These are phyloP conservation scores for Drosophila tripunctata DNA, from an alignment of 2,888 invertebrate species.

Conservation along the genomic window DNA sequence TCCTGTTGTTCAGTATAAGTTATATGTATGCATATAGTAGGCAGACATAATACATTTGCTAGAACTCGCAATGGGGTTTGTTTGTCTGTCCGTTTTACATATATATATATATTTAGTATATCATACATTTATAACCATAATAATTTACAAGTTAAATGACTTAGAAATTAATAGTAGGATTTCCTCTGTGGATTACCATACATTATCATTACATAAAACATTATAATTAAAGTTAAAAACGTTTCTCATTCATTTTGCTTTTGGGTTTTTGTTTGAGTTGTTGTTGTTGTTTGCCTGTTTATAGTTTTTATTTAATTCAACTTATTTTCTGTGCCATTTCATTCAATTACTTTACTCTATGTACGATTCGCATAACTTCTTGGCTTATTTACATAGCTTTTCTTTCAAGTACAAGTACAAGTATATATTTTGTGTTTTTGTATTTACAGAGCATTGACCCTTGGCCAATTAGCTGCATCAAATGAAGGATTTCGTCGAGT, in stretches of 20 bases:
- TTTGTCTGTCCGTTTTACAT: slow-evolving; percentile 25
- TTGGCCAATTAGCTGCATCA: slow-evolving; percentile 53
- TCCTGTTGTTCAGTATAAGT: slow-evolving; percentile 49
- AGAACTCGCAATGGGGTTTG: slow-evolving; percentile 12
- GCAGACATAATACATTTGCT: slow-evolving; percentile 51
- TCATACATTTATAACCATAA: slow-evolving; percentile 77
- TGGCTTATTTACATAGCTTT: slow-evolving; percentile 71
- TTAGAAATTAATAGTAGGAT: slow-evolving; percentile 79
- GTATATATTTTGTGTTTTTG: slow-evolving; percentile 4
- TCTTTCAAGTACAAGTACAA: slow-evolving; percentile 45
- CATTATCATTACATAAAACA: slow-evolving; percentile 74
- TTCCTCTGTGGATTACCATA: slow-evolving; percentile 67
- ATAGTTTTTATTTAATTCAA: slow-evolving; percentile 19
- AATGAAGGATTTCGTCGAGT: slow-evolving; percentile 33
- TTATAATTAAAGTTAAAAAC: slow-evolving; percentile 78
- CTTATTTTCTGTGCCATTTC: slow-evolving; percentile 13
- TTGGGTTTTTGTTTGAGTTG: slow-evolving; percentile 8
- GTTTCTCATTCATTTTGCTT: slow-evolving; percentile 32
- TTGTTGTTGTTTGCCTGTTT: slow-evolving; percentile 11
- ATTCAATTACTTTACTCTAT: slow-evolving; percentile 7
- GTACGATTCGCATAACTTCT: slow-evolving; percentile 8
- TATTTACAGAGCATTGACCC: slow-evolving; percentile 71
- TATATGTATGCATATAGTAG: slow-evolving; percentile 44
- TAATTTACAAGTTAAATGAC: slow-evolving; percentile 78
- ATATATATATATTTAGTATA: slow-evolving; percentile 11